These are phyloP conservation scores for Misgurnus mizolepis DNA, from an alignment of 2,113 vertebrate genomes.

Conservation along the genomic window DNA sequence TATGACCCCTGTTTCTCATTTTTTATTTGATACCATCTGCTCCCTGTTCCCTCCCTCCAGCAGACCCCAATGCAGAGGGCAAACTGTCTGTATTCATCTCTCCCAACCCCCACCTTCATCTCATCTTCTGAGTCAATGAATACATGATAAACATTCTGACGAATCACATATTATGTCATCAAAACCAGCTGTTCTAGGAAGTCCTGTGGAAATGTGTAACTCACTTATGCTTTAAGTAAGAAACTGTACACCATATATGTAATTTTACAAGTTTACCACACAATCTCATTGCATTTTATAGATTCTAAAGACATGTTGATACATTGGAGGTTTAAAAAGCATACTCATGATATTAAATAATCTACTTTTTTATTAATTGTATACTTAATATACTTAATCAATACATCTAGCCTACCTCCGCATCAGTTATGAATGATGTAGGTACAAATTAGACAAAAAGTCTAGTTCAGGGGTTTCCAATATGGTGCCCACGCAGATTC, in stretches of 20 bases:
- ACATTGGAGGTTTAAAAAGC: too few relatives aligned
- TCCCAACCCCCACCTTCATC: not conserved
- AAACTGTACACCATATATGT: not conserved
- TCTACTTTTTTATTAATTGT: too few relatives aligned
- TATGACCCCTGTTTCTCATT: slow-evolving; percentile 20
- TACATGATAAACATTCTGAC: not conserved
- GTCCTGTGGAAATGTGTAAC: not conserved
- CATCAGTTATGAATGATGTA: too few relatives aligned
- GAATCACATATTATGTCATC: not conserved
- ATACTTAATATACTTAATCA: not conserved
- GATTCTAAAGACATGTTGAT: too few relatives aligned
- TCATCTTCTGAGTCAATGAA: not conserved
- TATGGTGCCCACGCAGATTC: too few relatives aligned
- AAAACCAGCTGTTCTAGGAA: not conserved
- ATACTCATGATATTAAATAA: too few relatives aligned
- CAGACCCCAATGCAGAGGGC: not conserved
- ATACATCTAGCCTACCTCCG: too few relatives aligned
- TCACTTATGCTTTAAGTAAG: too few relatives aligned
- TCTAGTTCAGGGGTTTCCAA: too few relatives aligned
- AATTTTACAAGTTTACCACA: not conserved
- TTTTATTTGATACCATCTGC: not conserved
- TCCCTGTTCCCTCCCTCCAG: not conserved
- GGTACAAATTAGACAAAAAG: too few relatives aligned
- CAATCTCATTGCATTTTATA: not conserved
- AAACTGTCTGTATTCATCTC: not conserved